Evolutionary conservation across 2,113 vertebrate species (phyloP), one percentile per base, ranked within the genome.

Genomic region (Phrynosoma platyrhinos): DNA sequence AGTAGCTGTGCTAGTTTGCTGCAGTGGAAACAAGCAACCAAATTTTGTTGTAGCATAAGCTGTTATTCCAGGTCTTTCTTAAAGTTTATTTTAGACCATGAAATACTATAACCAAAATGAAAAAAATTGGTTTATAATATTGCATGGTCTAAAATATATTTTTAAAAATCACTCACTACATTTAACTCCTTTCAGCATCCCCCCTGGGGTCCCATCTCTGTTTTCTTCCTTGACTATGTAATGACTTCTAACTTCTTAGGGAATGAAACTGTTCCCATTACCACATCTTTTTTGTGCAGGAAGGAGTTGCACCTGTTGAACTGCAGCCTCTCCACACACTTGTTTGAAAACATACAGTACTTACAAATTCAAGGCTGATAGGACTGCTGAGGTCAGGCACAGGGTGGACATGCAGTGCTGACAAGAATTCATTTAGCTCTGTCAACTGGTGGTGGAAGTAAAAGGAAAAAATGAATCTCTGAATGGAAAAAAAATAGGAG

Each of bases 331-430:
- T 62, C 75, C 10, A 86, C 10, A 79, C 5, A 32, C 18, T 6
- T 68, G 40, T 25, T 52, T 76, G 8, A 14, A 1, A 27, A 12
- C 66, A 9, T n/a, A 23, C 3, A 10, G 53, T 86, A 96, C 95
- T 96, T 96, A 98, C 98, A 97, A 97, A 96, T 77, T 97, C 96
- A 82, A 98, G 95, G 84, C 94, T 95, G 91, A 96, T 88, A 0
- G 96, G 94, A 69, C 94, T 93, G 42, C 93, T 94, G 20, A 94
- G 53, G 76, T 94, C 85, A 0, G 97, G 97, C 2, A 96, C 62
- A 0, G 97, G 95, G 79, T 97, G 97, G 55, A 96, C 93, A 92
- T 97, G 96, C 83, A 98, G 94, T 0, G 90, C 78, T 13, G 93
- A 85, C 58, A 98, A 96, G 69, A 98, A 92, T 6, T 94, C 93